phyloP scores from a whole-genome alignment of 2,888 invertebrate species.

The Tanytarsus gracilentus region DNA sequence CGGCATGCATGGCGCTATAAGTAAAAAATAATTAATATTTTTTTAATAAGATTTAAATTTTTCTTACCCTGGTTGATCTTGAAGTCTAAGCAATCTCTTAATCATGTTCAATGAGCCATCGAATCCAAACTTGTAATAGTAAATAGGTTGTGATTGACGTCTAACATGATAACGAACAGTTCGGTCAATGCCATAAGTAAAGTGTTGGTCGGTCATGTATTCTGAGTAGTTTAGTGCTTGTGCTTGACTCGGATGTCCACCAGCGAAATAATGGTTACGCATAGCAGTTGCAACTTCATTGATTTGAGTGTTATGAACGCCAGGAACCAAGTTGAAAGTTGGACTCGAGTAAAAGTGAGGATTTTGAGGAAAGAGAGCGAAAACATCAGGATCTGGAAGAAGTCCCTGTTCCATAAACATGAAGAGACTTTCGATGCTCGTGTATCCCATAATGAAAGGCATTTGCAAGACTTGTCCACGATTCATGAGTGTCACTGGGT shows the following conservation, averaged over 20 bases:
- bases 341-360: constrained; percentile 27
- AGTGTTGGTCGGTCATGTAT: constrained; percentile 29
- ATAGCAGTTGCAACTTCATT: constrained; percentile 23
- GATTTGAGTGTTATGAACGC: constrained; percentile 7
- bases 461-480: constrained; percentile 30
- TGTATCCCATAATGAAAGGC: constrained; percentile 31
- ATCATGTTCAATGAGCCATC: constrained; percentile 30
- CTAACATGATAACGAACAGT: constrained; percentile 27
- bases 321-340: constrained; percentile 19
- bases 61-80: no score
- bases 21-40: background rate
- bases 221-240: constrained; percentile 25
- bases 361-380: constrained; percentile 23
- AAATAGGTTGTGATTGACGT: constrained; percentile 27
- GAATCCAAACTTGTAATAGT: constrained; percentile 29
- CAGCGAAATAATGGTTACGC: constrained; percentile 29
- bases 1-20: constrained; percentile 16
- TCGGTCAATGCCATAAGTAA: constrained; percentile 29
- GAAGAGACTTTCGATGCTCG: constrained; percentile 28
- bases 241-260: constrained; percentile 2
- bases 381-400: background rate
- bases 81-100: constrained; percentile 24
- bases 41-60: no score
- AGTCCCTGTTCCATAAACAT: constrained; percentile 21
- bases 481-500: constrained; percentile 29